Evolutionary conservation across 2,888 invertebrate genomes (phyloP).

Genomic region (Nasonia oneida): DNA sequence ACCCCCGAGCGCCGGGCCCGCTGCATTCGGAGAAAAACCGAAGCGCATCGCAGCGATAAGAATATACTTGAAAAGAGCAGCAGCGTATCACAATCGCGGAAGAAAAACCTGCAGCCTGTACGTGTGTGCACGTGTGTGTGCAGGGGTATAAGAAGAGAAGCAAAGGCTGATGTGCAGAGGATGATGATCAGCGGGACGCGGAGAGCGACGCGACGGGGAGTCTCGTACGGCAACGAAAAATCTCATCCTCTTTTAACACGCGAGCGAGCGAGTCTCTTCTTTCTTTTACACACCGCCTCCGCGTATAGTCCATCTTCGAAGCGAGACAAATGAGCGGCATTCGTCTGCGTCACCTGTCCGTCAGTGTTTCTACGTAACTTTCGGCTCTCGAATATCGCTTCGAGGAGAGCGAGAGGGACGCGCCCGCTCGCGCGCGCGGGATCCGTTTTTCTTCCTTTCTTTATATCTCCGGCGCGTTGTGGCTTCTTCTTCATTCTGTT

Average conservation of each 20-base stretch:
- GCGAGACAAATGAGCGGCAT: conserved; percentile 79
- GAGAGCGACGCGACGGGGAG: conserved; percentile 71
- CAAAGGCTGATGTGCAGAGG: conserved; percentile 14
- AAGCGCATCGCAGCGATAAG: conserved; percentile 17
- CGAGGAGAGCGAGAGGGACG: conserved; percentile 46
- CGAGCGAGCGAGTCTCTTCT: conserved; percentile 50
- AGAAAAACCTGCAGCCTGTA: not conserved
- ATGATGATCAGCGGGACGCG: conserved; percentile 72
- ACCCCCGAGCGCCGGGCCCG: not conserved
- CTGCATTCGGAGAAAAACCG: not conserved
- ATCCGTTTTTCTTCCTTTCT: conserved; percentile 50
- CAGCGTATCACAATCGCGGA: not conserved
- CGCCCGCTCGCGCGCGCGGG: not conserved
- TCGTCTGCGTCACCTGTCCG: conserved; percentile 79
- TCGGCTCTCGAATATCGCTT: conserved; percentile 68
- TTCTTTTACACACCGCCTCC: conserved; percentile 51
- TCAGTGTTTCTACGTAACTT: conserved; percentile 75
- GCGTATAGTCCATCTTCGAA: conserved; percentile 69
- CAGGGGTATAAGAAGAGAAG: conserved; percentile 56
- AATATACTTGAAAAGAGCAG: not conserved
- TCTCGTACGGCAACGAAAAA: conserved; percentile 70
- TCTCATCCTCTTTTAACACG: conserved; percentile 67
- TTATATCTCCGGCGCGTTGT: conserved; percentile 21
- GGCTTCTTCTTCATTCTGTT: not conserved
- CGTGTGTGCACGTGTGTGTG: not conserved